These are phyloP conservation scores for Melanogrammus aeglefinus DNA, from an alignment of 2,797 vertebrate species.

Conservation along the genomic window DNA sequence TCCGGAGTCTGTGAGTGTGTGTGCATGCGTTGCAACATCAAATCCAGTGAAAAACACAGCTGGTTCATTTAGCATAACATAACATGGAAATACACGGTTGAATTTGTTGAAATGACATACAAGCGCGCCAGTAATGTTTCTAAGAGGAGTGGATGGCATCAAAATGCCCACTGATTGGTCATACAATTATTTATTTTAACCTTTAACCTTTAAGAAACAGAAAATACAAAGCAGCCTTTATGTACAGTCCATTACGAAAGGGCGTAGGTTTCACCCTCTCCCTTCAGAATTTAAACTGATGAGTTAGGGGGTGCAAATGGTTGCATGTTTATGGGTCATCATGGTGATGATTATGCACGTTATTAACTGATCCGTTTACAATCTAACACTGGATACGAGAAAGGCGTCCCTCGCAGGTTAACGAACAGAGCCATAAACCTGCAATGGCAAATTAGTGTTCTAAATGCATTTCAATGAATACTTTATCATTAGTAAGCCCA, in stretches of 20 bases:
- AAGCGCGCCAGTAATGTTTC: background rate
- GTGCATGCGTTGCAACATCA: background rate
- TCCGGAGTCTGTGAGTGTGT: background rate
- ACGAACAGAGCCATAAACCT: background rate
- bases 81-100: background rate
- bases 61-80: background rate
- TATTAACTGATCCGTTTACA: background rate
- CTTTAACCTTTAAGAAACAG: background rate
- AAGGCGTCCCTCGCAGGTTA: background rate
- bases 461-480: background rate
- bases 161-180: background rate
- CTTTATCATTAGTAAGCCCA: slow-evolving; percentile 1
- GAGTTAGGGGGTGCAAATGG: background rate
- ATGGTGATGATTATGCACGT: background rate
- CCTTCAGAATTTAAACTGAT: background rate
- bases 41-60: background rate
- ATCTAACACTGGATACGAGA: background rate
- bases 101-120: no score
- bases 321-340: background rate
- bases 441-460: background rate
- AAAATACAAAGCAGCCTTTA: background rate
- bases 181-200: background rate
- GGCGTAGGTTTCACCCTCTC: background rate
- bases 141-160: background rate
- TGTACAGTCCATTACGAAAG: background rate